Conservation (phyloP, 2,113 vertebrate species). For the Ploceus nigricollis region DNA sequence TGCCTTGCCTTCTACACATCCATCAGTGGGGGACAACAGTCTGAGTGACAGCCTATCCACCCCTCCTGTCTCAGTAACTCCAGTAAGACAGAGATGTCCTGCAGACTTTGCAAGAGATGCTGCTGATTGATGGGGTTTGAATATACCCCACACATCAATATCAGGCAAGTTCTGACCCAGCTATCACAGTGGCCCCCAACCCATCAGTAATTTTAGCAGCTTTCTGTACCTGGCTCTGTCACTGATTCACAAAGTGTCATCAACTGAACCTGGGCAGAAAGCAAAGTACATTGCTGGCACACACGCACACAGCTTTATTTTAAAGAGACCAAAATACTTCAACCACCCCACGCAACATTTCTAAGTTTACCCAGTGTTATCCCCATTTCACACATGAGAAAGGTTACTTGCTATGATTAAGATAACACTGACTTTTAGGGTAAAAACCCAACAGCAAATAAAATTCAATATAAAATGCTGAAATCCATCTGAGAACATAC, state of each 20-base stretch:
- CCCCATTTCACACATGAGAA: not conserved
- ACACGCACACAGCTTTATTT: not conserved
- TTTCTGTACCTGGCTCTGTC: not conserved
- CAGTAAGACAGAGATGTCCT: not conserved
- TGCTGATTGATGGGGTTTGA: not conserved
- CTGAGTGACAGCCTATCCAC: not conserved
- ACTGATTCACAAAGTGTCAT: not conserved
- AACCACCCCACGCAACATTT: not conserved
- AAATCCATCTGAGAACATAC: not conserved
- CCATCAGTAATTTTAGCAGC: not conserved
- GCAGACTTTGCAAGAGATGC: not conserved
- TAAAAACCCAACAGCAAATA: not conserved
- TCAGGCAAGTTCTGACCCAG: not conserved
- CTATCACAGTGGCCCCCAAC: not conserved
- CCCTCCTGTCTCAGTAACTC: not conserved
- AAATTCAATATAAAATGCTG: not conserved
- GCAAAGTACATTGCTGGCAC: not conserved
- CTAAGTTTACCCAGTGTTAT: conserved; percentile 24
- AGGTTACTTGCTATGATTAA: not conserved
- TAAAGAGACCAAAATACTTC: not conserved
- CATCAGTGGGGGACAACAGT: not conserved
- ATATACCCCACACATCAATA: not conserved
- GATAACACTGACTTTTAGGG: not conserved
- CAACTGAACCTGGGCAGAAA: not conserved
- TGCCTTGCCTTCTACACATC: not conserved